These are phyloP conservation scores for Bombus breviceps DNA, from an alignment of 1,140 invertebrate genomes.

Conservation along the genomic window DNA sequence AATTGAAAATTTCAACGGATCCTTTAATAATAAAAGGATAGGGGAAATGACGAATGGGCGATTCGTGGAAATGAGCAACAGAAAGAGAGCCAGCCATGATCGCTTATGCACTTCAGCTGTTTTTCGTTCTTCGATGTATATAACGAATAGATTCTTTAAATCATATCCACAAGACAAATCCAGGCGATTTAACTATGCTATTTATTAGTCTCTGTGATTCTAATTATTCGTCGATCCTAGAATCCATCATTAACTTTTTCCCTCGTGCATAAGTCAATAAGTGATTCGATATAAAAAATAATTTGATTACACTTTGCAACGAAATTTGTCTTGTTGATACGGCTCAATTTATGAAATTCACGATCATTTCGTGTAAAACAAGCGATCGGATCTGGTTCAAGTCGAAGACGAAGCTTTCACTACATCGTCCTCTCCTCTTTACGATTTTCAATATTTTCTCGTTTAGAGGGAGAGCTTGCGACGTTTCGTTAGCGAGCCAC, in stretches of 20 bases:
- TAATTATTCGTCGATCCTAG: background rate
- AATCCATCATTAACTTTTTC: background rate
- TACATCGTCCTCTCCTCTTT: background rate
- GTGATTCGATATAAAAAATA: conserved; percentile 34
- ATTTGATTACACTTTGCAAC: background rate
- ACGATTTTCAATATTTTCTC: background rate
- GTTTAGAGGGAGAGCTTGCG: conserved; percentile 1
- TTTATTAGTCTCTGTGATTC: background rate
- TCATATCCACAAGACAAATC: conserved; percentile 14
- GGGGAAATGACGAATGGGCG: background rate
- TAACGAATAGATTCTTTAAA: background rate
- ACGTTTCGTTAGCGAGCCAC: background rate
- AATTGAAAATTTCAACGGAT: conserved; percentile 20
- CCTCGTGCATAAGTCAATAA: background rate
- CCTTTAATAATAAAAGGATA: conserved; percentile 20
- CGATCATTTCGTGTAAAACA: background rate
- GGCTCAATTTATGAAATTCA: background rate
- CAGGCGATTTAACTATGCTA: background rate
- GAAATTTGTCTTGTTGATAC: conserved; percentile 10
- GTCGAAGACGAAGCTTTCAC: background rate
- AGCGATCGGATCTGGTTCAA: background rate
- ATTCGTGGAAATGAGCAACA: background rate
- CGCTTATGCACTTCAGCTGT: background rate
- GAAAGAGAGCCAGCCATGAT: conserved; percentile 20
- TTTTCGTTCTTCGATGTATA: background rate